Conservation (phyloP, 1,140 invertebrate genomes). For the Druon quercuslanigerum region DNA sequence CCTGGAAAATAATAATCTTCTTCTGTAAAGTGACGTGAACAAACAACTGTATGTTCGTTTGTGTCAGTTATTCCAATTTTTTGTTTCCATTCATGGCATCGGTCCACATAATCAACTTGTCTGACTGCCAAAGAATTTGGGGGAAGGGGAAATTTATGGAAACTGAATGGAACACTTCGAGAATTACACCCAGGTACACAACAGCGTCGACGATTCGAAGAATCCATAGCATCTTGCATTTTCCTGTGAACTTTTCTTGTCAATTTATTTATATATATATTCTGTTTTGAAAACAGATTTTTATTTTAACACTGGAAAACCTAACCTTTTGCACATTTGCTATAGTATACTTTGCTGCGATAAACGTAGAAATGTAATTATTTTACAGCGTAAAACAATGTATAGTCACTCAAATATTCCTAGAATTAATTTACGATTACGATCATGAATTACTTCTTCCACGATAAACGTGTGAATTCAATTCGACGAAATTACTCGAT, state of each 20-base stretch:
- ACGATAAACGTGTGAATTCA: too few relatives aligned
- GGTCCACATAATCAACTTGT: not conserved
- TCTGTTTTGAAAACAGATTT: too few relatives aligned
- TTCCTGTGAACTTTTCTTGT: not conserved
- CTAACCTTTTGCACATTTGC: too few relatives aligned
- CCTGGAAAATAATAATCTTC: conserved; percentile 8
- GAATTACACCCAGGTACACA: not conserved
- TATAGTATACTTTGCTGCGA: too few relatives aligned
- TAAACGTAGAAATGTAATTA: too few relatives aligned
- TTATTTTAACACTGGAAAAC: too few relatives aligned
- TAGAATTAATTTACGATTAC: too few relatives aligned
- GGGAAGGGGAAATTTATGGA: not conserved
- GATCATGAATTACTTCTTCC: too few relatives aligned
- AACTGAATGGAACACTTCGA: not conserved
- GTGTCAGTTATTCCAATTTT: not conserved
- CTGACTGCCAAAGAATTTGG: not conserved
- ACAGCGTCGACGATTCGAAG: not conserved
- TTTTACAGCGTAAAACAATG: too few relatives aligned
- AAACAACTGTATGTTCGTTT: not conserved
- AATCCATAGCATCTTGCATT: not conserved
- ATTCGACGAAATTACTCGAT: too few relatives aligned
- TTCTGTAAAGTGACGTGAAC: not conserved
- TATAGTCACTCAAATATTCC: too few relatives aligned
- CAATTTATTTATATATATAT: too few relatives aligned
- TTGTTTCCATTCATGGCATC: not conserved